These are phyloP conservation scores for Apoderus coryli DNA, from an alignment of 2,888 invertebrate genomes.

Conservation along the genomic window DNA sequence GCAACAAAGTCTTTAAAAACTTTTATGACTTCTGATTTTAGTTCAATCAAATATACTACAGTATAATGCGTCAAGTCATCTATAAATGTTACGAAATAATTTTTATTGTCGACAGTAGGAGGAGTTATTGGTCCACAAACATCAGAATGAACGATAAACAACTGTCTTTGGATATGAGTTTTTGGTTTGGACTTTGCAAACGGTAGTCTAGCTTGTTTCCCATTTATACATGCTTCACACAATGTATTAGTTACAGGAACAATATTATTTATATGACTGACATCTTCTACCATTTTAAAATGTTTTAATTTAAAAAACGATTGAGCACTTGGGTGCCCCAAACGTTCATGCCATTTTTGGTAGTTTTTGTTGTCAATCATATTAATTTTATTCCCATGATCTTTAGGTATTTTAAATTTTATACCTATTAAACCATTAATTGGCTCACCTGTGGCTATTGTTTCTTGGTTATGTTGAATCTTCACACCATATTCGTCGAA, in stretches of 20 bases:
- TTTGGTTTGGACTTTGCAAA: constrained; percentile 13
- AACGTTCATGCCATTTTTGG: constrained; percentile 9
- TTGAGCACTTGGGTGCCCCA: constrained; percentile 10
- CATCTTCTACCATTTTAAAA: constrained; percentile 6
- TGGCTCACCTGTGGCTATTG: constrained; percentile 5
- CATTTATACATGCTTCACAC: constrained; percentile 14
- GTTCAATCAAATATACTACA: constrained; percentile 20
- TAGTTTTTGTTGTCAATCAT: constrained; percentile 6
- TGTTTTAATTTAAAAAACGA: constrained; percentile 11
- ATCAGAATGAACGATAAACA: constrained; percentile 14
- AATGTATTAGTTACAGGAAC: constrained; percentile 10
- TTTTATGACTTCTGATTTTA: constrained; percentile 14
- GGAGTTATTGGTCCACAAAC: constrained; percentile 13
- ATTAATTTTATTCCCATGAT: constrained; percentile 5
- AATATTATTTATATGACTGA: constrained; percentile 9
- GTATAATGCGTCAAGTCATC: constrained; percentile 26
- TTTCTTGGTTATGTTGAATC: constrained; percentile 1
- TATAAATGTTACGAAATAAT: constrained; percentile 25
- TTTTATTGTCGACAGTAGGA: constrained; percentile 20
- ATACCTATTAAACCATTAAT: constrained; percentile 6
- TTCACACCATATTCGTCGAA: constrained; percentile 7
- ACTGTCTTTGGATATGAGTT: constrained; percentile 10
- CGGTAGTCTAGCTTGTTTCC: constrained; percentile 14
- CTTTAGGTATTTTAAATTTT: constrained; percentile 5
- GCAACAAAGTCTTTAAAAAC: constrained; percentile 14